Evolutionary conservation across 2,888 invertebrate species (phyloP), one percentile per base, ranked within the genome.

Genomic region (Drosophila cyrtoloma): DNA sequence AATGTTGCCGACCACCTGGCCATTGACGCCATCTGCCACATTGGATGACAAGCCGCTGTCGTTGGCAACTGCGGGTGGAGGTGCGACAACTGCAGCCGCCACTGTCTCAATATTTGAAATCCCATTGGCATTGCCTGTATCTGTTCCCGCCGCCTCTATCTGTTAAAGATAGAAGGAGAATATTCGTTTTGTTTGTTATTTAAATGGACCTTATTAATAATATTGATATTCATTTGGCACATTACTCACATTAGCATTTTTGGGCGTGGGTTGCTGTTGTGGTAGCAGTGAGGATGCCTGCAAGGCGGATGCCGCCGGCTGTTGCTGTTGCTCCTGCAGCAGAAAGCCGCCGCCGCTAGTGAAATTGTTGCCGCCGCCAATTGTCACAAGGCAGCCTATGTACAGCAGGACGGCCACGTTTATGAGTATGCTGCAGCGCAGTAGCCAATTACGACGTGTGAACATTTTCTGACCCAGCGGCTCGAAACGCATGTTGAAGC

Each of bases 351-450:
- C 89, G 55, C 92, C 92, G 50, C 92, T 88, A 7, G 91, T 83
- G 71, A 93, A 92, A 78, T 92, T 93, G 64, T 92, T 92, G 65
- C 92, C 93, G 57, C 93, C 93, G 50, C 93, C 94, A 69, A 94
- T 93, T 92, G 93, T 94, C 71, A 95, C 94, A 90, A 96, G 96
- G 92, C 96, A 95, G 88, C 96, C 96, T 79, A 96, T 95, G 93
- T 96, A 96, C 75, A 96, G 93, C 69, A 96, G 93, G 65, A 96
- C 96, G 82, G 95, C 96, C 78, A 96, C 94, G 92, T 96, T 96
- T 84, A 96, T 95, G 73, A 96, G 95, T 89, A 96, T 96, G 94
- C 96, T 96, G 93, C 96, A 95, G 87, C 96, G 95, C 92, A 96
- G 95, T 93, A 96, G 94, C 94, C 96, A 95, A 93, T 96, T 96